A percentile compares a stretch with the other conserved stretches of the same genome.
phyloP scores from a whole-genome alignment of 1,140 invertebrate species.

The Drosophila santomea region DNA sequence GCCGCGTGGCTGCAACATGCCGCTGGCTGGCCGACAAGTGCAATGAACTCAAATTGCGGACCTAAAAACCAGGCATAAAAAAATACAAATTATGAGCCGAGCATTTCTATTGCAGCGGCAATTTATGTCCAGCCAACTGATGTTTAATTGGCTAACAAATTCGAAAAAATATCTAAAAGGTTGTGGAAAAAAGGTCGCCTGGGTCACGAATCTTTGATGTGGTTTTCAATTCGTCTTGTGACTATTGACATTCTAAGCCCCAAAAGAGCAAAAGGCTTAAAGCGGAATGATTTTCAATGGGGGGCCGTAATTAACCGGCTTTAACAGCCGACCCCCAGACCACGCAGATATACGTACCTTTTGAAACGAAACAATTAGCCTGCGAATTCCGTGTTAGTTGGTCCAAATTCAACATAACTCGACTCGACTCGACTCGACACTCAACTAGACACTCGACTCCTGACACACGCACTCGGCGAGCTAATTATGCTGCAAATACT shows the following conservation, averaged over 20 bases:
- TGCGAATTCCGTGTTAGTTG: constrained; percentile 23
- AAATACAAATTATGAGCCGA: constrained; percentile 62
- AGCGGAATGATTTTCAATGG: constrained; percentile 32
- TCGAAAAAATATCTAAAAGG: constrained; percentile 29
- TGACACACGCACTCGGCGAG: constrained; percentile 68
- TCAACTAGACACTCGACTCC: constrained; percentile 49
- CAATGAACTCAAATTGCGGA: constrained; percentile 75
- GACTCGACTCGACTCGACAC: constrained; percentile 6
- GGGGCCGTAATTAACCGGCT: constrained; percentile 55
- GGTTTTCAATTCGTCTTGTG: constrained; percentile 24
- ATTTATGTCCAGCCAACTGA: constrained; percentile 63
- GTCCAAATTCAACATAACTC: constrained; percentile 29
- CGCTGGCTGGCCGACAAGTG: constrained; percentile 60
- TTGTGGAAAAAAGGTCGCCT: constrained; percentile 4
- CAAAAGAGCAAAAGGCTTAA: constrained; percentile 32
- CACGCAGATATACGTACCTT: constrained; percentile 7
- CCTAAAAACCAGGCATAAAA: constrained; percentile 21
- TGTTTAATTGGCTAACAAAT: constrained; percentile 68
- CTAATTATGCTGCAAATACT: constrained; percentile 82
- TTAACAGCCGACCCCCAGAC: constrained; percentile 29
- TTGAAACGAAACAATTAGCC: constrained; percentile 33
- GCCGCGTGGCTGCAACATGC: constrained; percentile 62
- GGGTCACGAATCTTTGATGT: constrained; percentile 42
- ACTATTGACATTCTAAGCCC: constrained; percentile 34
- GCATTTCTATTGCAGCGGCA: constrained; percentile 61